phyloP scores from a whole-genome alignment of 1,140 invertebrate genomes.

The Atta colombica region DNA sequence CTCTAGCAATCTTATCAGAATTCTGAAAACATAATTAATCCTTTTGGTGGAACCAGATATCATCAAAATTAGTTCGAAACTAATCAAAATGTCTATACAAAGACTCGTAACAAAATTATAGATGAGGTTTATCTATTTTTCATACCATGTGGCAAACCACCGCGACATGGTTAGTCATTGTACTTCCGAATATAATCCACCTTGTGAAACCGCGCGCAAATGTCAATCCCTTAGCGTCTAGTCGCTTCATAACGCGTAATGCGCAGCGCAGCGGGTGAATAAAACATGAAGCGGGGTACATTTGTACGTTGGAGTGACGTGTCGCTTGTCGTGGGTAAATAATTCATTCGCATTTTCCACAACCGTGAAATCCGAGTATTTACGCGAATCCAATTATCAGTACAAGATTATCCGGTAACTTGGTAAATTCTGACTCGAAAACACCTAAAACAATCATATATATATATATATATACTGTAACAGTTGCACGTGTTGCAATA shows the following conservation, averaged over 20 bases:
- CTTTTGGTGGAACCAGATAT: background rate
- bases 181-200: conserved; percentile 10
- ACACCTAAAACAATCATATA: background rate
- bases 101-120: conserved; percentile 1
- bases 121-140: conserved; percentile 22
- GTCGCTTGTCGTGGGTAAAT: conserved; percentile 58
- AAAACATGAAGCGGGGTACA: conserved; percentile 35
- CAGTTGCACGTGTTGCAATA: background rate
- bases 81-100: background rate
- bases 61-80: background rate
- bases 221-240: conserved; percentile 54
- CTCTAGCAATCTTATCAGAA: background rate
- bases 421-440: background rate
- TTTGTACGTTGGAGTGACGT: conserved; percentile 45
- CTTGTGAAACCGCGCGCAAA: conserved; percentile 35
- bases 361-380: conserved; percentile 29
- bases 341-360: conserved; percentile 63
- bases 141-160: background rate
- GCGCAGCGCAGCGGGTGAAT: conserved; percentile 46
- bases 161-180: conserved; percentile 6
- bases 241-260: conserved; percentile 56
- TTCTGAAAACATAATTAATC: background rate
- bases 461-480: too few relatives aligned
- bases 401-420: conserved; percentile 1
- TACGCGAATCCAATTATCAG: conserved; percentile 40